Conservation (phyloP, 2,797 vertebrate genomes). For the Synaphobranchus kaupii region DNA sequence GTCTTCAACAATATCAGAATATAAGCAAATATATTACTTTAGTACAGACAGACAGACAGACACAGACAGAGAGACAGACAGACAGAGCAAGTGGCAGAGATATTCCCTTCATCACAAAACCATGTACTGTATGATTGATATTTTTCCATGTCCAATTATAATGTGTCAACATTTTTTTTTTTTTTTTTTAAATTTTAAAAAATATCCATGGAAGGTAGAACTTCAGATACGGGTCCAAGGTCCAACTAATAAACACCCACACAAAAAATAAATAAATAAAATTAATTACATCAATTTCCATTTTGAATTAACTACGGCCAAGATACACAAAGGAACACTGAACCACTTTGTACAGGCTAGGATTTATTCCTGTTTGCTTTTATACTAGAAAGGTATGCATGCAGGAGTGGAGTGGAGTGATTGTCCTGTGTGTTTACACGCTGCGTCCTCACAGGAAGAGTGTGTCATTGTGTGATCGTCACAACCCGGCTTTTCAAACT, state of each 20-base stretch:
- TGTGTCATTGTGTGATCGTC: background rate
- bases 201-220: too few species aligned
- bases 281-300: too few species aligned
- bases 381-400: background rate
- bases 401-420: too few species aligned
- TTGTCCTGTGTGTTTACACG: too few species aligned
- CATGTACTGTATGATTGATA: too few species aligned
- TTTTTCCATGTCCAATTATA: too few species aligned
- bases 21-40: background rate
- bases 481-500: background rate
- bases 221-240: too few species aligned
- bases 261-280: background rate
- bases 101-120: background rate
- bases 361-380: background rate
- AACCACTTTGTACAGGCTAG: background rate
- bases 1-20: background rate
- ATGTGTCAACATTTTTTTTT: too few species aligned
- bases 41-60: background rate
- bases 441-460: background rate
- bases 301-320: background rate
- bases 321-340: background rate
- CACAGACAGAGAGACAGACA: background rate
- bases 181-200: too few species aligned
- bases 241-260: too few species aligned
- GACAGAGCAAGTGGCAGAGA: background rate